Evolutionary conservation across 2,888 invertebrate genomes (phyloP), one percentile per base, ranked within the genome.

Genomic region (Yponomeuta plumbellus): DNA sequence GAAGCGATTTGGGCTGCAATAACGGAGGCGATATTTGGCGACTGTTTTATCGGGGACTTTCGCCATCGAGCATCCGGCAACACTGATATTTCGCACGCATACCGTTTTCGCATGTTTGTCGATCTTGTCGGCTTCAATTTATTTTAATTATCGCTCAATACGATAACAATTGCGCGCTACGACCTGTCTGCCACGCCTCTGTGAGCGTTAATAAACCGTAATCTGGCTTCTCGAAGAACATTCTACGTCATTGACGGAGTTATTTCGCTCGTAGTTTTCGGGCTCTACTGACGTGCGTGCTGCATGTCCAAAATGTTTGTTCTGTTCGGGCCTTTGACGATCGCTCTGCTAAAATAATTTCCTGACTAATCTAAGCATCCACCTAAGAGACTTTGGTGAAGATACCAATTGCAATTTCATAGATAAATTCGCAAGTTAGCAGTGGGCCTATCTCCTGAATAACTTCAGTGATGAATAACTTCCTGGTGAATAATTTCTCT

Each of bases 401-500:
- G n/a, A 62, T 20, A n/a, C 70, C 64, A 52, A 62, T 66, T 70
- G 74, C 65, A 69, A 62, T 70, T 68, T 63, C 68, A 68, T 71
- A 69, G 66, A 40, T 68, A 64, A 61, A 59, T 21, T 23, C 17
- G 21, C 56, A 58, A 23, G 20, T 66, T 59, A 52, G 34, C 34
- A 34, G 34, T 8, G 34, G 34, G 34, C 34, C 89, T 89, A 89
- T 69, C 83, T 87, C 73, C 71, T 90, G 44, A 90, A 88, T 71
- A 90, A 89, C 69, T 88, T 90, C 84, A 34, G 88, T 88, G 69
- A 83, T 84, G 6, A 79, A 34, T 34, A 90, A 89, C 88, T 89
- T 89, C 69, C 83, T 87, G 73, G 71, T 90, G 40, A 90, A 88
- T 71, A 90, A 89, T 69, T 89, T 90, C 69, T 83, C 84, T 34